Conservation (phyloP, 2,888 invertebrate genomes). For the Sesia bembeciformis region DNA sequence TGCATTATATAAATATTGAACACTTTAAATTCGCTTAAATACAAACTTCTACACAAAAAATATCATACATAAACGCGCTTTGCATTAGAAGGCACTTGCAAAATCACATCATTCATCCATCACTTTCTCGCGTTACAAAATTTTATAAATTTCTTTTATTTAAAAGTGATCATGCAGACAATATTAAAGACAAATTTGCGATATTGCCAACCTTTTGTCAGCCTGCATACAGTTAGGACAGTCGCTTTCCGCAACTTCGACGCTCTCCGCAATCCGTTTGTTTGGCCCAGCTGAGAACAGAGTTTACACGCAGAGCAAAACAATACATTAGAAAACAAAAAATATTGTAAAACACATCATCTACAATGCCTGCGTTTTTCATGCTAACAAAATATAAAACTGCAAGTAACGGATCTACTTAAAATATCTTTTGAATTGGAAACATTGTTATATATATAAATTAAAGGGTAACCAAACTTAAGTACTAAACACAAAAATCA, state of each 20-base stretch:
- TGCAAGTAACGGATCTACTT: too few species aligned
- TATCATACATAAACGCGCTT: not conserved
- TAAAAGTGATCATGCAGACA: slow-evolving; percentile 27
- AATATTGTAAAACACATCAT: too few species aligned
- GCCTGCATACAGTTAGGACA: slow-evolving; percentile 47
- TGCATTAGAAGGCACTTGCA: not conserved
- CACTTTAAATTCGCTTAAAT: slow-evolving; percentile 24
- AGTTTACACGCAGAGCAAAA: slow-evolving; percentile 56
- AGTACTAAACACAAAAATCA: too few species aligned
- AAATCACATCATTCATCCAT: not conserved
- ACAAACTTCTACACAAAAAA: not conserved
- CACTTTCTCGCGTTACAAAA: not conserved
- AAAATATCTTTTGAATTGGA: too few species aligned
- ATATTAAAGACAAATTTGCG: slow-evolving; percentile 28
- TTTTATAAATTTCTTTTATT: not conserved
- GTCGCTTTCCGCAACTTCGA: slow-evolving; percentile 23
- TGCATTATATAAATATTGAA: slow-evolving; percentile 1
- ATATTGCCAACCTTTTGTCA: slow-evolving; percentile 50
- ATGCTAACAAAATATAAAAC: too few species aligned
- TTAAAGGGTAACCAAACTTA: too few species aligned
- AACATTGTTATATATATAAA: too few species aligned
- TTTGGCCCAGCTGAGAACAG: slow-evolving; percentile 60
- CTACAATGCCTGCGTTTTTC: too few species aligned
- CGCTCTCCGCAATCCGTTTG: slow-evolving; percentile 40
- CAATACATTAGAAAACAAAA: too few species aligned